phyloP scores from a whole-genome alignment of 2,888 invertebrate species.

The Acanthosepion pharaonis region DNA sequence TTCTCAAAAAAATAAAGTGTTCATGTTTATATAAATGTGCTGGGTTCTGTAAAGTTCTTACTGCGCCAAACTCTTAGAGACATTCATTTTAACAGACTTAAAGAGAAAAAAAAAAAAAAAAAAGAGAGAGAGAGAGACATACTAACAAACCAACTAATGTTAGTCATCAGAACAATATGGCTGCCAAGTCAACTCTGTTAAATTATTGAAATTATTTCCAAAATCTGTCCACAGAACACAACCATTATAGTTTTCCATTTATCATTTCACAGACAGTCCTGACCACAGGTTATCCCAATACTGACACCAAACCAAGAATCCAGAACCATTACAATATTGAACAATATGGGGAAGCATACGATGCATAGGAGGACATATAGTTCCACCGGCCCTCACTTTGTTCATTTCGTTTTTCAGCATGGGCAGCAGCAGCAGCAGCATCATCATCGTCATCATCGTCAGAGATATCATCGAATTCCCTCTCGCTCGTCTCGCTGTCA shows the following conservation, averaged over 20 bases:
- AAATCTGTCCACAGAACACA: not conserved
- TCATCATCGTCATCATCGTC: slow-evolving; percentile 38
- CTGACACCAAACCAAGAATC: not conserved
- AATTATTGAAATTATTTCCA: not conserved
- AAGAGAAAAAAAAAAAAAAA: too few relatives aligned
- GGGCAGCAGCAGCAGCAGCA: not conserved
- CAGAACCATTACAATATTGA: slow-evolving; percentile 25
- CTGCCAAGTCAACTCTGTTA: too few relatives aligned
- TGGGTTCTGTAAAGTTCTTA: too few relatives aligned
- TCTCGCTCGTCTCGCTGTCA: slow-evolving; percentile 36
- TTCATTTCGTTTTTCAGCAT: not conserved
- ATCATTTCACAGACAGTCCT: not conserved
- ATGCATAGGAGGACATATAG: slow-evolving; percentile 41
- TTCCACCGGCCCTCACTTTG: slow-evolving; percentile 25
- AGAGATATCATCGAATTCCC: slow-evolving; percentile 34
- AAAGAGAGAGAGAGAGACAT: too few relatives aligned
- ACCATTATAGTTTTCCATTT: not conserved
- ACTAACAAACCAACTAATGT: too few relatives aligned
- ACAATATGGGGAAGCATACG: slow-evolving; percentile 41
- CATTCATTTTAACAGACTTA: too few relatives aligned
- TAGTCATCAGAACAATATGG: too few relatives aligned
- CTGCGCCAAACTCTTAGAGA: too few relatives aligned
- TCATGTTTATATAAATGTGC: too few relatives aligned
- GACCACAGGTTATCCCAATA: not conserved
- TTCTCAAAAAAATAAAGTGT: too few relatives aligned